Evolutionary conservation across 2,888 invertebrate species (phyloP), one percentile per base, ranked within the genome.

Genomic region (Phania funesta): DNA sequence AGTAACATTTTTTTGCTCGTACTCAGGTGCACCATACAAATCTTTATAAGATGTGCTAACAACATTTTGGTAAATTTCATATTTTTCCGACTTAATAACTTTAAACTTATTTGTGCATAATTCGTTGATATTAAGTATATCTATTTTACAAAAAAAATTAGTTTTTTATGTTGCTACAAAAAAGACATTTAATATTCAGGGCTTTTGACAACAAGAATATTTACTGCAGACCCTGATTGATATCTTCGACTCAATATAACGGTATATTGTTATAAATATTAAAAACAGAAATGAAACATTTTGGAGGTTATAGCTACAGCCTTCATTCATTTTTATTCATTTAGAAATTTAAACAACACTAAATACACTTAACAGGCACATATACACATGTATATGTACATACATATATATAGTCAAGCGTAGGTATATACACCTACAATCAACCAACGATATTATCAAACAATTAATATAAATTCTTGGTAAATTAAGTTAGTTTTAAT

Each of bases 261-360:
- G 54, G 68, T 74, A 62, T 44, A 68, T 56, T 80, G 38, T 79
- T 62, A 54, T 64, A 62, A 44, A 13, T 26, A 41, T 32, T 41
- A 44, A 65, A 75, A 75, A 18, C 24, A 20, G 62, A 74, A 60
- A 60, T 50, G 41, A 60, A 35, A 70, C 24, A 44, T 48, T 80
- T 80, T 76, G 50, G 76, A 80, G 80, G 76, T 80, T 80, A 67
- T 67, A 76, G 76, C 76, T 71, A 71, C 76, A 54, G 38, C 46
- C 74, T 54, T 64, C 68, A 74, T 64, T 74, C 68, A 80, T 65
- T 18, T 24, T 74, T 64, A 80, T 65, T 18, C 16, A 20, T 5
- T 3, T 62, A 78, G 24, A 48, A 41, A 65, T 44, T 26, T 6
- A 38, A 60, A 65, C 50, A 52, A 67, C 50, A 18, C 8, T 20